Evolutionary conservation across 2,888 invertebrate genomes (phyloP).

Genomic region (Epicampocera succincta): DNA sequence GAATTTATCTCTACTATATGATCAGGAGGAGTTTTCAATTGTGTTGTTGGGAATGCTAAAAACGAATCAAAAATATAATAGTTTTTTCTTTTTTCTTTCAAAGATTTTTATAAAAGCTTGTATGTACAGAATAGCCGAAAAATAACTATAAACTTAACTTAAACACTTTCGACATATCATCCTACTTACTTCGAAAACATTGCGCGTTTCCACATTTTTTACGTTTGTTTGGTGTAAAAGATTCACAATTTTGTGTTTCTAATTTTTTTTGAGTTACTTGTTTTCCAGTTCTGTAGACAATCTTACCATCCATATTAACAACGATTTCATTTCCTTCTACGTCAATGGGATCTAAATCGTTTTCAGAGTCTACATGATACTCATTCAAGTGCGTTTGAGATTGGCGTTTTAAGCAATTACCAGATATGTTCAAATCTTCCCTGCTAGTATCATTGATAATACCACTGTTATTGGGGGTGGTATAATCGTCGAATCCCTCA

Average conservation of each 20-base stretch:
- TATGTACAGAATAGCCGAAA: no score
- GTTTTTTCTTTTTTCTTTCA: background rate
- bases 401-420: constrained; percentile 36
- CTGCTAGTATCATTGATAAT: constrained; percentile 15
- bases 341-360: constrained; percentile 43
- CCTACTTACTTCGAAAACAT: constrained; percentile 42
- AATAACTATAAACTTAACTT: no score
- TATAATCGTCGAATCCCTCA: constrained; percentile 58
- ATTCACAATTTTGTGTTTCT: constrained; percentile 14
- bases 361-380: constrained; percentile 39
- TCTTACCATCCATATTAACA: constrained; percentile 29
- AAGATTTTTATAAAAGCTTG: no score
- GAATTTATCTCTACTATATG: constrained; percentile 71
- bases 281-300: constrained; percentile 7
- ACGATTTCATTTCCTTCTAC: constrained; percentile 44
- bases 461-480: constrained; percentile 19
- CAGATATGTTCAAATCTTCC: constrained; percentile 21
- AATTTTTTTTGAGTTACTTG: constrained; percentile 21
- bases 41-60: constrained; percentile 34
- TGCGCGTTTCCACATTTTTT: constrained; percentile 40
- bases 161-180: no score
- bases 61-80: background rate
- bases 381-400: constrained; percentile 22
- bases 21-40: constrained; percentile 58
- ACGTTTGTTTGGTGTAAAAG: constrained; percentile 50